Evolutionary conservation across 1,140 invertebrate species (phyloP).

Genomic region (Metaphire vulgaris): DNA sequence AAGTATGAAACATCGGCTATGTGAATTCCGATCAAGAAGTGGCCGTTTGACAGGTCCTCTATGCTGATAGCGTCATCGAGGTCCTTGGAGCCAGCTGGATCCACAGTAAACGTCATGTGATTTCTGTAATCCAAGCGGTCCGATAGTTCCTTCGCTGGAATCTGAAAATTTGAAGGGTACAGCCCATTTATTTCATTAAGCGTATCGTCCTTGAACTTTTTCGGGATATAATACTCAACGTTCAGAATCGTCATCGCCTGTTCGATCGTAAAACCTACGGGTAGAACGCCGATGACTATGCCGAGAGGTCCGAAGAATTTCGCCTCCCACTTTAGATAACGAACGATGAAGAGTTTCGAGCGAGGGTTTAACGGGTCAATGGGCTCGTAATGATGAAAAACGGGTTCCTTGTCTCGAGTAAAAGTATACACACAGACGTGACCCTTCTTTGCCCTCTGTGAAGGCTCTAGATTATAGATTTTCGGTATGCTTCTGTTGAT

Average conservation of each 20-base stretch:
- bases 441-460: conserved; percentile 33
- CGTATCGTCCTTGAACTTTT: conserved; percentile 13
- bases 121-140: conserved; percentile 43
- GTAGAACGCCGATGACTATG: conserved; percentile 41
- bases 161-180: background rate
- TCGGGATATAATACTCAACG: conserved; percentile 38
- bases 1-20: conserved; percentile 47
- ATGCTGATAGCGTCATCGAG: conserved; percentile 91
- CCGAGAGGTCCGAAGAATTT: conserved; percentile 38
- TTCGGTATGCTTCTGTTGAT: conserved; percentile 37
- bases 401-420: conserved; percentile 33
- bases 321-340: conserved; percentile 42
- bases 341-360: conserved; percentile 41
- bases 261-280: conserved; percentile 32
- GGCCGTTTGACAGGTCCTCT: conserved; percentile 28
- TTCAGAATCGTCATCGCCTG: conserved; percentile 36
- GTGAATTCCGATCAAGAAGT: conserved; percentile 42
- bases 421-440: conserved; percentile 40
- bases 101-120: conserved; percentile 79
- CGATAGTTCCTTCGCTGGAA: background rate
- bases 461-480: conserved; percentile 35
- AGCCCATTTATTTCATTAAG: background rate
- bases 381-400: conserved; percentile 38
- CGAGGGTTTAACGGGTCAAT: conserved; percentile 31
- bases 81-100: conserved; percentile 90